Base-by-base conservation (phyloP, 2,888 invertebrate species). In the Chydorus sphaericus region DNA sequence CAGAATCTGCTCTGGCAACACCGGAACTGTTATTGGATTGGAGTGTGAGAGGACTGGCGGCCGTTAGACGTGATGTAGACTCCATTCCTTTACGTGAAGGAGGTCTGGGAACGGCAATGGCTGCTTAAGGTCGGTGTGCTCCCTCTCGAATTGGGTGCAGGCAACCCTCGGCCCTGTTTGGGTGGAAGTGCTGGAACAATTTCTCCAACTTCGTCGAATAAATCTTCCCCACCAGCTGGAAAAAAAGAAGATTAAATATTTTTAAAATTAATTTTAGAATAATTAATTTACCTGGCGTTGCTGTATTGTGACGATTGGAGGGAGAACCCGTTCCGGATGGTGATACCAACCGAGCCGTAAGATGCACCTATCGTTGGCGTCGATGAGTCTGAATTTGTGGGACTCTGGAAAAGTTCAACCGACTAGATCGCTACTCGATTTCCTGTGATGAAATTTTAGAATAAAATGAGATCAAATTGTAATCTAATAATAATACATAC, bases 41-140 rank as follows among this genome's bases (percentile, higher is more conserved):
- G 29, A 61, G 31, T 31, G 52, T 52, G 5, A 52, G 36, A 20
- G 52, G 52, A 23, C 52, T 52, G 31, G 52, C 52, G 1, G 52
- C 52, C 3, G 36, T 37, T 26, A 52, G 26, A 5, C 52, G 52
- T 10, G 26, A 23, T 11, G 33, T 36, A 18, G 36, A 7, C 52
- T 44, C 89, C 1, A 87, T 85, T 53, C 88, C 78, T 28, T 65
- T 63, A 54, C 90, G 75, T 2, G 90, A 90, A 2, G 90, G 89
- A 4, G 90, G 90, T 59, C 90, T 76, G n/a, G 90, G 90, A 62
- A 91, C 82, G 23, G 85, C 83, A 67, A 89, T 88, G 49, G n/a
- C 82, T 80, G 50, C 78, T 76, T 31, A 74, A 74, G 3, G 83
- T 83, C 1, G 85, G 83, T 3, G 88, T 87, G 52, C 85, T 84